Evolutionary conservation across 2,113 vertebrate species (phyloP).

Genomic region (Patagioenas fasciata): DNA sequence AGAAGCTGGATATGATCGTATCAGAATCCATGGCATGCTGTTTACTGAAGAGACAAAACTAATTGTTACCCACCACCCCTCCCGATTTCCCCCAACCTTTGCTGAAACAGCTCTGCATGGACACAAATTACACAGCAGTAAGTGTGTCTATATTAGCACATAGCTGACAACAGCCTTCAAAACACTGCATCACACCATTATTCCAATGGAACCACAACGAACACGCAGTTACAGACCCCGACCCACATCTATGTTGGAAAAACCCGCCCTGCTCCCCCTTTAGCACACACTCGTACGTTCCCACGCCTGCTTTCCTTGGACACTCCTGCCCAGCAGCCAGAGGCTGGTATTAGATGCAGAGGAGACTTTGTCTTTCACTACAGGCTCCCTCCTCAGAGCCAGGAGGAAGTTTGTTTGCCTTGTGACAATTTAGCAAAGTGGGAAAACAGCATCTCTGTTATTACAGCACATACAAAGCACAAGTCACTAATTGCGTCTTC

Average conservation of each 20-base stretch:
- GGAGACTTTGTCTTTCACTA: neutral
- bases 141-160: neutral
- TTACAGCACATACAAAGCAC: neutral
- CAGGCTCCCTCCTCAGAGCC: neutral
- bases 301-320: neutral
- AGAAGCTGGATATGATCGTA: neutral
- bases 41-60: neutral
- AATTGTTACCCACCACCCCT: neutral
- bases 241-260: neutral
- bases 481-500: neutral
- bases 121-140: neutral
- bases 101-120: neutral
- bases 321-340: neutral
- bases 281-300: accelerated
- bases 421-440: neutral
- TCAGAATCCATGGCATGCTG: neutral
- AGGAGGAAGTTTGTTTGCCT: neutral
- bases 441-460: neutral
- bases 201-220: neutral
- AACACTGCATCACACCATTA: neutral
- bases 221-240: neutral
- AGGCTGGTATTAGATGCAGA: neutral
- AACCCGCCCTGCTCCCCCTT: neutral
- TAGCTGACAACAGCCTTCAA: neutral
- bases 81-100: neutral